Evolutionary conservation across 2,797 vertebrate species (phyloP).

Genomic region (Yasuhikotakia modesta): DNA sequence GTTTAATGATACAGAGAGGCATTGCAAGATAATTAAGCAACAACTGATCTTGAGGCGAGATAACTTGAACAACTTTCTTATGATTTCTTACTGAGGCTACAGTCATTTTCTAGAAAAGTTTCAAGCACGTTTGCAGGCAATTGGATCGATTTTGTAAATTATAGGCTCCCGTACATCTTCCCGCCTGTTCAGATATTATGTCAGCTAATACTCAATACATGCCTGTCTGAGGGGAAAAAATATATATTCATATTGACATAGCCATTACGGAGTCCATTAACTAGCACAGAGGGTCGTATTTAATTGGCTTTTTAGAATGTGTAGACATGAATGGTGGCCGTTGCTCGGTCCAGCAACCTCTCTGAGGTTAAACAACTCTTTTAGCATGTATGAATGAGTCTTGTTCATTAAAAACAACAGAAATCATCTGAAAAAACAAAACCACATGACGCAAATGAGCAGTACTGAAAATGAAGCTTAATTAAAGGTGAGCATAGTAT

Average conservation of each 20-base stretch:
- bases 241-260: constrained; percentile 51
- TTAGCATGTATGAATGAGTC: constrained; percentile 18
- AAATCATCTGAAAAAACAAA: constrained; percentile 8
- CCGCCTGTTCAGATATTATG: constrained; percentile 33
- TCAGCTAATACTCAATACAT: constrained; percentile 50
- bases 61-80: not conserved
- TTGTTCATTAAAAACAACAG: constrained; percentile 2
- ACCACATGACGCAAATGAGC: not conserved
- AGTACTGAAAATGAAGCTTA: constrained; percentile 17
- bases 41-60: not conserved
- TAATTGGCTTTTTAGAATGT: constrained; percentile 51
- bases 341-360: not conserved
- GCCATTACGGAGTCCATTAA: constrained; percentile 51
- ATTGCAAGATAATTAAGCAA: constrained; percentile 12
- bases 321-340: not conserved
- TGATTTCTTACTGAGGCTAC: constrained; percentile 14
- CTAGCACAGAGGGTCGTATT: constrained; percentile 35
- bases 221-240: constrained; percentile 34
- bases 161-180: constrained; percentile 37
- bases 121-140: constrained; percentile 19
- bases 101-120: constrained; percentile 34
- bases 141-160: constrained; percentile 50
- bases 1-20: not conserved
- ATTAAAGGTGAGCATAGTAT: constrained; percentile 18
- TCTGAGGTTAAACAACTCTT: not conserved